A percentile compares a stretch with the other conserved stretches of the same genome.
Conservation (phyloP, 2,113 vertebrate genomes). For the Cervus canadensis region DNA sequence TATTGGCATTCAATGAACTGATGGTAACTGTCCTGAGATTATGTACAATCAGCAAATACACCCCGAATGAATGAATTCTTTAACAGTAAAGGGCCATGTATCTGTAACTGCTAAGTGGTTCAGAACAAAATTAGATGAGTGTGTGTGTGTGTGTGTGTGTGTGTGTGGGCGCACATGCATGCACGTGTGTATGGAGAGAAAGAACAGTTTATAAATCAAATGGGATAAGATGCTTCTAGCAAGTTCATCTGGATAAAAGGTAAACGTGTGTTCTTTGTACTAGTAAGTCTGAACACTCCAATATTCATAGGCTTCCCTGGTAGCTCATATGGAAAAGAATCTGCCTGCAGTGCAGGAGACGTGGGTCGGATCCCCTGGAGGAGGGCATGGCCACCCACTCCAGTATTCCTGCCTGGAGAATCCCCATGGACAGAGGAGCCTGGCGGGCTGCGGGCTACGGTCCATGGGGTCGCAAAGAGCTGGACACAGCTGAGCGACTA, state of each 20-base stretch:
- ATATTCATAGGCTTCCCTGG: neutral
- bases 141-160: neutral
- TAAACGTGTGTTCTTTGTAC: neutral
- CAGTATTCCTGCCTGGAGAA: neutral
- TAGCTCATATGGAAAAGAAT: neutral
- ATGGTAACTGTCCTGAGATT: neutral
- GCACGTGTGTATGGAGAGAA: neutral
- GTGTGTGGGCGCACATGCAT: fast-evolving
- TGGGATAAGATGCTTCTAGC: neutral
- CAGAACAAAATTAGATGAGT: neutral
- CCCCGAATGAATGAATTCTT: neutral
- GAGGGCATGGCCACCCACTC: neutral
- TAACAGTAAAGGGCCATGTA: neutral
- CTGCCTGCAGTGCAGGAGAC: neutral
- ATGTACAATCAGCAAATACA: neutral
- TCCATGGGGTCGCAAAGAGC: neutral
- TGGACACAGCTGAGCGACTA: neutral
- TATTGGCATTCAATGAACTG: neutral
- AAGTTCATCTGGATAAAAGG: neutral
- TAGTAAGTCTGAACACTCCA: neutral
- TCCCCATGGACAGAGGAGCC: neutral
- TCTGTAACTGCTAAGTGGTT: neutral
- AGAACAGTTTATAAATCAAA: neutral
- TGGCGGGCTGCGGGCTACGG: neutral
- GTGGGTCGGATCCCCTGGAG: neutral